phyloP scores from a whole-genome alignment of 2,888 invertebrate genomes.

The Ephialtes manifestator region DNA sequence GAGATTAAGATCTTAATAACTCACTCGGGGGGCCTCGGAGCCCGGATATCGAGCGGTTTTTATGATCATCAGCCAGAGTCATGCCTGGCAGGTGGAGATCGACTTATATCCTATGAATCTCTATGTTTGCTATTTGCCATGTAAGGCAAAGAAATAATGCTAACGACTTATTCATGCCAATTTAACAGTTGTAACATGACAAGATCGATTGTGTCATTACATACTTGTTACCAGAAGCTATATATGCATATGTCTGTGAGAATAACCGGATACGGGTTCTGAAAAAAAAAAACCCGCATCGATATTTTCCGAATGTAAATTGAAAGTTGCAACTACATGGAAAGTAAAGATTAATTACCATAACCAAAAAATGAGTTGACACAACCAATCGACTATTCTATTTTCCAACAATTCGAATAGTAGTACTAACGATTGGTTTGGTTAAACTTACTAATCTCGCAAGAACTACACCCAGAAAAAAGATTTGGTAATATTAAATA shows the following conservation, averaged over 20 bases:
- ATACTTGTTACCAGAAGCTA: background rate
- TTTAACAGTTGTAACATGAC: constrained; percentile 11
- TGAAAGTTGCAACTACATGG: background rate
- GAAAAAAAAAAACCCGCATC: background rate
- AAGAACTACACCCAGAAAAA: no score
- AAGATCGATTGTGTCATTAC: background rate
- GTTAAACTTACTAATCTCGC: no score
- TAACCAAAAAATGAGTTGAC: no score
- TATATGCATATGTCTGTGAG: no score
- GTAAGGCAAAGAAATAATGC: constrained; percentile 14
- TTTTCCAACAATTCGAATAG: no score
- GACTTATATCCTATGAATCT: constrained; percentile 14
- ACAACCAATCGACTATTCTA: no score
- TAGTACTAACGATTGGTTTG: no score
- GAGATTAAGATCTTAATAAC: constrained; percentile 81
- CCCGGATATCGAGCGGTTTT: constrained; percentile 54
- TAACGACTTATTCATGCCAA: constrained; percentile 31
- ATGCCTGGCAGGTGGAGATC: constrained; percentile 49
- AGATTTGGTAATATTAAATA: no score
- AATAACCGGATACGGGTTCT: no score
- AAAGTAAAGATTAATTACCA: no score
- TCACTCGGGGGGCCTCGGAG: constrained; percentile 73
- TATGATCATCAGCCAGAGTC: constrained; percentile 14
- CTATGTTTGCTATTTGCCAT: constrained; percentile 15
- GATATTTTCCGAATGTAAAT: constrained; percentile 1